Base-by-base conservation (phyloP, 2,888 invertebrate genomes). In the Azorinus chamasolen region DNA sequence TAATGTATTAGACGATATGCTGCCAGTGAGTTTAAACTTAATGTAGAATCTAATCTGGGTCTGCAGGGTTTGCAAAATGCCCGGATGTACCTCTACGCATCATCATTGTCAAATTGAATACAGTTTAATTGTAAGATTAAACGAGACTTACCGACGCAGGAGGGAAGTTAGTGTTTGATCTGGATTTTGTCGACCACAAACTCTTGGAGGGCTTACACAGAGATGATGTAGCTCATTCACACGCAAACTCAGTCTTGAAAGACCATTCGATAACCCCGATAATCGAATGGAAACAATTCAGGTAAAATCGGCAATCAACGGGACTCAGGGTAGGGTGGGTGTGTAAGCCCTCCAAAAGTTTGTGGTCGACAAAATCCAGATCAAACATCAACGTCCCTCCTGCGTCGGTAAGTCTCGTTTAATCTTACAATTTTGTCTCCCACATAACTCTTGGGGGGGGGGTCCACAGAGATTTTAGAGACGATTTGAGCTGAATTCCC, bases 261-360 rank as follows among this genome's bases (percentile, higher is more conserved):
- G 53, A 50, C 32, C 32, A 32, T 4, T 32, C 32, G 10, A 32
- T 32, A 4, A 32, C 4, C 32, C 32, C 4, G 10, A 6, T 32
- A 32, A 32, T 32, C 10, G 32, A 32, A 4, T 32, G 32, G 32
- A 6, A 32, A 32, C 4, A 6, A 32, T 32, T 32, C 32, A 32
- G 10, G 32, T 6, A 32, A 10, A 32, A 32, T 32, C 32, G 4
- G 32, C 32, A 32, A 10, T 32, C 32, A 32, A 32, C 32, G 10
- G 32, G 32, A 6, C n/a, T 32, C 10, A 6, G 32, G 32, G 32
- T 32, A 10, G 32, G 32, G 5, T 6, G 32, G 32, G 32, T 53
- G 53, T 53, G 53, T 53, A 27, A 53, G 20, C 53, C 53, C 53
- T 53, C 27, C 24, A 53, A 27, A n/a, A 53, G 53, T 53, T 27